Evolutionary conservation across 1,140 invertebrate genomes (phyloP).

Genomic region (Drosophila ercepeae): DNA sequence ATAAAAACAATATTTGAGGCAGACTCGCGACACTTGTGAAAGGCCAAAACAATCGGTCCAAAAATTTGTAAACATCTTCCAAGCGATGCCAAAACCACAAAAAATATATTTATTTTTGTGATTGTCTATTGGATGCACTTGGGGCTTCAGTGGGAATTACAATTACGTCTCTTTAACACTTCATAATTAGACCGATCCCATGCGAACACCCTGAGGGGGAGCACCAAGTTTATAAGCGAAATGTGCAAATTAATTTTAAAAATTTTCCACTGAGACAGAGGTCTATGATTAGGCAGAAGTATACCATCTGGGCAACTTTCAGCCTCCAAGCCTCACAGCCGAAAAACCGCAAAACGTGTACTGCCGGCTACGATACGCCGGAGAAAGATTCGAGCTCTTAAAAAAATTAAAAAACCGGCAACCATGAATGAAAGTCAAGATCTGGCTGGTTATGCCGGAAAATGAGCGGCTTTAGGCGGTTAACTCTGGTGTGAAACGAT

Average conservation of each 20-base stretch:
- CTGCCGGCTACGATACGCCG: constrained; percentile 6
- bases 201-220: constrained; percentile 21
- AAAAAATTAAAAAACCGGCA: background rate
- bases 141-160: constrained; percentile 9
- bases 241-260: constrained; percentile 55
- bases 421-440: constrained; percentile 61
- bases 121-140: constrained; percentile 21
- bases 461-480: constrained; percentile 64
- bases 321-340: background rate
- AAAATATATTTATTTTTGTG: background rate
- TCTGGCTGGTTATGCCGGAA: constrained; percentile 53
- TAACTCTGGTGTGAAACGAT: constrained; percentile 33
- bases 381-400: constrained; percentile 6
- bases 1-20: constrained; percentile 34
- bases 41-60: constrained; percentile 16
- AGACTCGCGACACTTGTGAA: constrained; percentile 2
- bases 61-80: constrained; percentile 4
- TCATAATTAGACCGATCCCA: constrained; percentile 43
- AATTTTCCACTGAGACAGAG: constrained; percentile 58
- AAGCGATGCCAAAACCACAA: constrained; percentile 12
- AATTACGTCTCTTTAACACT: constrained; percentile 35
- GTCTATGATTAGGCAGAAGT: constrained; percentile 22
- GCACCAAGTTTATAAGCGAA: constrained; percentile 14
- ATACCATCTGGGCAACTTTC: constrained; percentile 21
- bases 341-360: constrained; percentile 33